Conservation (phyloP, 2,113 vertebrate genomes). For the Trochalopteron elliotii region DNA sequence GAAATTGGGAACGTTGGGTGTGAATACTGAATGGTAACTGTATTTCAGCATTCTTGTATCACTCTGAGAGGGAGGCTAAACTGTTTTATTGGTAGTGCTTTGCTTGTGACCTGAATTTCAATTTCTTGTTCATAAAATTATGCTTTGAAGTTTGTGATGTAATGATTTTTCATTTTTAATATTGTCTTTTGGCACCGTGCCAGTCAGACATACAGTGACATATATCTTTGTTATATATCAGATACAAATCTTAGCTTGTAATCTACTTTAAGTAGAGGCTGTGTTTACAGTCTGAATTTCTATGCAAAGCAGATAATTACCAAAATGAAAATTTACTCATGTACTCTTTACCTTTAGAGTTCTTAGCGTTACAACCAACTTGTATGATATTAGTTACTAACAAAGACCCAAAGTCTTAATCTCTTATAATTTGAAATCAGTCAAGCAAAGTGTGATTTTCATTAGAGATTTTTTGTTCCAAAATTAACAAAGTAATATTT, state of each 20-base stretch:
- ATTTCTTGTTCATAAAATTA: background rate
- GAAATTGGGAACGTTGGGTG: background rate
- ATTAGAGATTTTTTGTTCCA: background rate
- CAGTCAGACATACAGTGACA: background rate
- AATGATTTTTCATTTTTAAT: background rate
- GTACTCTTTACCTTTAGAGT: background rate
- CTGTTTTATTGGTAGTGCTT: background rate
- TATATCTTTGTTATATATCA: background rate
- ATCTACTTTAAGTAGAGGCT: background rate
- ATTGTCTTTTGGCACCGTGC: background rate
- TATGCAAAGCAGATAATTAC: background rate
- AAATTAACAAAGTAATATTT: background rate
- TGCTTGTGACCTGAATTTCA: background rate
- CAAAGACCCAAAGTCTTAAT: background rate
- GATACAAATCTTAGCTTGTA: background rate
- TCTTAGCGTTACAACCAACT: background rate
- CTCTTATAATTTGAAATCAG: background rate
- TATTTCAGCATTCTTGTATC: background rate
- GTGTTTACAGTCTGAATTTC: background rate
- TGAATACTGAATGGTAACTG: background rate
- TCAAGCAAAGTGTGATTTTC: background rate
- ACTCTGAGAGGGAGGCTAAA: background rate
- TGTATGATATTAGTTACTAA: background rate
- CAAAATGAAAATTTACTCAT: background rate
- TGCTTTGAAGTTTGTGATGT: background rate